Conservation (phyloP, 2,888 invertebrate species). For the Drosophila aldrichi region DNA sequence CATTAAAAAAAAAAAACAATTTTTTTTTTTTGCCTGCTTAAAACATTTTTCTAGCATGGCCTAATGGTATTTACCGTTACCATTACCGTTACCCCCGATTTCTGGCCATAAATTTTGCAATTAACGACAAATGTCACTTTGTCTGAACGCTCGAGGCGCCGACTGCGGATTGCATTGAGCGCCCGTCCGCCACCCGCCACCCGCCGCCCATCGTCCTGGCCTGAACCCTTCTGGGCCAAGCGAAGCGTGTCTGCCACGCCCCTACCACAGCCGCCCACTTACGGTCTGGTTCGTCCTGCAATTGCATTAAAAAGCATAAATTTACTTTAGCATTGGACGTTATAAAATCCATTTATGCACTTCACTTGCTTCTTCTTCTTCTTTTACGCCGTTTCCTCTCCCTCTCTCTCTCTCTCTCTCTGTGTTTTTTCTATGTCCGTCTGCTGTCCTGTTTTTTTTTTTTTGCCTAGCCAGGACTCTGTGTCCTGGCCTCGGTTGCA, state of each 20-base stretch:
- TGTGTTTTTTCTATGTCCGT: background rate
- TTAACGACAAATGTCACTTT: slow-evolving; percentile 82
- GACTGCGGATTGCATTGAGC: slow-evolving; percentile 41
- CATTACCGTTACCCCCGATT: slow-evolving; percentile 45
- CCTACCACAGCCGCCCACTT: slow-evolving; percentile 55
- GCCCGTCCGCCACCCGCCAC: too few species aligned
- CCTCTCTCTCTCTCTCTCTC: background rate
- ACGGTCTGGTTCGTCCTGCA: slow-evolving; percentile 80
- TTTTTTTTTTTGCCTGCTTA: background rate
- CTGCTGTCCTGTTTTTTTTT: slow-evolving; percentile 6
- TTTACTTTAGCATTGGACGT: slow-evolving; percentile 80
- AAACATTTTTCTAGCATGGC: slow-evolving; percentile 16
- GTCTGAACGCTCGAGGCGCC: slow-evolving; percentile 48
- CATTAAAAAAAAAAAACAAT: background rate
- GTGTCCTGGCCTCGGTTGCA: slow-evolving; percentile 51
- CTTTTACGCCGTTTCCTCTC: background rate
- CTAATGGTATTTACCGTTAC: slow-evolving; percentile 41
- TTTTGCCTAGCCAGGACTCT: slow-evolving; percentile 12
- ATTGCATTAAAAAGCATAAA: slow-evolving; percentile 82
- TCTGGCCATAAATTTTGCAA: slow-evolving; percentile 76
- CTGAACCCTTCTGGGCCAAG: slow-evolving; percentile 55
- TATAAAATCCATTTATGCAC: slow-evolving; percentile 82
- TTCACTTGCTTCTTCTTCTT: slow-evolving; percentile 67
- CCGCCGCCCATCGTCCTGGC: background rate
- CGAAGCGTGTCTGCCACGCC: slow-evolving; percentile 53